Percentiles rank a stretch among this genome's conserved stretches.
phyloP scores from a whole-genome alignment of 2,888 invertebrate species.

The Pterostichus madidus region DNA sequence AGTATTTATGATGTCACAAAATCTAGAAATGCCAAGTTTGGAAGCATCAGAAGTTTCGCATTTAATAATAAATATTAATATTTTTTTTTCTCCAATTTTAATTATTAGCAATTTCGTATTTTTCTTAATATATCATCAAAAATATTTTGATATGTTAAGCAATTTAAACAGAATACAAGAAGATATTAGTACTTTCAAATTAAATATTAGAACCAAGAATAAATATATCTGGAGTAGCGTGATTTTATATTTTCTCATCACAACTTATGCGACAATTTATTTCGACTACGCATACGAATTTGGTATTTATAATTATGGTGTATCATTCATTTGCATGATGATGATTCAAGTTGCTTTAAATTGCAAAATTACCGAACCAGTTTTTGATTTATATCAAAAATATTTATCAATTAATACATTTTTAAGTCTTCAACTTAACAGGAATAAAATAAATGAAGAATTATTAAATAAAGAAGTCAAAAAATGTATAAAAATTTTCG shows the following conservation, averaged over 20 bases:
- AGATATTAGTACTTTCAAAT: neutral
- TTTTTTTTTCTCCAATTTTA: neutral
- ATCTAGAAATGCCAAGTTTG: neutral
- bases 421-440: neutral
- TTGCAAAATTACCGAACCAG: neutral
- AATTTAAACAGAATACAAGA: neutral
- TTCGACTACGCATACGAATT: neutral
- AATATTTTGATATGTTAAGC: constrained; percentile 12
- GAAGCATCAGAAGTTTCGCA: neutral
- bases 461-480: no score
- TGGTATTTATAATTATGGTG: neutral
- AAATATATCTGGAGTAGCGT: neutral
- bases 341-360: neutral
- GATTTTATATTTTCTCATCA: no score
- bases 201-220: constrained; percentile 13
- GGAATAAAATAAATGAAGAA: no score
- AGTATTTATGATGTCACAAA: neutral
- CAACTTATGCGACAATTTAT: neutral
- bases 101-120: constrained; percentile 18
- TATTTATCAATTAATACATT: neutral
- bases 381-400: constrained; percentile 3
- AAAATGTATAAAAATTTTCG: constrained; percentile 2
- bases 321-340: neutral
- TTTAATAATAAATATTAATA: no score
- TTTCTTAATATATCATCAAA: constrained; percentile 10